These are phyloP conservation scores for Acleris emargana DNA, from an alignment of 2,888 invertebrate genomes.

Conservation along the genomic window DNA sequence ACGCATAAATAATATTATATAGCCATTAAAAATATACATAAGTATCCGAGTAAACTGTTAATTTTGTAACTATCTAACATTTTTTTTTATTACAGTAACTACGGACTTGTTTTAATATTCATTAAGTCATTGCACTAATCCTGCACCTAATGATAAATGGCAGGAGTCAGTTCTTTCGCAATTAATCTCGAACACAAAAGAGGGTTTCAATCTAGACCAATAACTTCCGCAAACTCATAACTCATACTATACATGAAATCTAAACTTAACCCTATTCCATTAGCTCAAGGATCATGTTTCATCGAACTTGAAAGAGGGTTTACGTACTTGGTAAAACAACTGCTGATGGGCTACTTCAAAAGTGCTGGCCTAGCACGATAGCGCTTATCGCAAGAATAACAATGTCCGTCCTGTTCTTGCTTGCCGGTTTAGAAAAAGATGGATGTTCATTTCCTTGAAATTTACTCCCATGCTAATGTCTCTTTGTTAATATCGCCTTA, in stretches of 20 bases:
- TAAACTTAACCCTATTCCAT: not conserved
- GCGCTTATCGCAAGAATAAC: constrained; percentile 1
- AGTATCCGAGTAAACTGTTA: too few species aligned
- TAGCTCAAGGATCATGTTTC: not conserved
- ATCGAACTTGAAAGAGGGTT: not conserved
- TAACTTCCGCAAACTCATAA: not conserved
- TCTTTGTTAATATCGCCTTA: constrained; percentile 1
- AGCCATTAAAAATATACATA: too few species aligned
- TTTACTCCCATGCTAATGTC: not conserved
- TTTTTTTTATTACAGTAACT: not conserved
- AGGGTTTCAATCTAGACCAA: not conserved
- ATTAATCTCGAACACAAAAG: constrained; percentile 3
- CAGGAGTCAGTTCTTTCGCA: not conserved
- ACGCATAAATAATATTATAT: too few species aligned
- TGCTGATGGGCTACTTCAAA: not conserved
- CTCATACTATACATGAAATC: not conserved
- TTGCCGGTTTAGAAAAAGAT: not conserved
- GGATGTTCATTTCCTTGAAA: not conserved
- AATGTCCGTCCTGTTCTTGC: not conserved
- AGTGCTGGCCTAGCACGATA: not conserved
- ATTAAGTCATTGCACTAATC: constrained; percentile 1
- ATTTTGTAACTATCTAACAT: not conserved
- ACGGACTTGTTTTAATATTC: not conserved
- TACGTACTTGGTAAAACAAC: not conserved
- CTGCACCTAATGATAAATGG: constrained; percentile 1